Evolutionary conservation across 2,888 invertebrate species (phyloP), one percentile per base, ranked within the genome.

Genomic region (Polietes domitor): DNA sequence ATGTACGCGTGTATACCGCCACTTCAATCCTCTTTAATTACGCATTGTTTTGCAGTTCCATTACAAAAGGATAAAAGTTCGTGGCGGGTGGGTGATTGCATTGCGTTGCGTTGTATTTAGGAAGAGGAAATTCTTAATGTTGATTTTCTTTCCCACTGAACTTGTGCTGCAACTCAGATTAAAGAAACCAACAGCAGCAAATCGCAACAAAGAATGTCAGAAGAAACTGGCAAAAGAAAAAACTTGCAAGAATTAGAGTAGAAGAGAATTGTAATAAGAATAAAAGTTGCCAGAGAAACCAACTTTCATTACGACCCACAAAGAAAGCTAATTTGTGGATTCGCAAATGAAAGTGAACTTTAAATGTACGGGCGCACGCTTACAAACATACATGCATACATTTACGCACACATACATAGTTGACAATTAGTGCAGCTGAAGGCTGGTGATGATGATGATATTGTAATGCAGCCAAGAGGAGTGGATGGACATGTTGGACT

Each of bases 261-360:
- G 83, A 83, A 83, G 80, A 80, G 77, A 77, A 83, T 80, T 72
- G 63, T 26, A 77, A 74, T 74, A 71, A 77, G 55, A 71, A 71
- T 63, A 73, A 71, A 55, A 17, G 58, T 28, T 41, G 61, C 50
- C 72, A 78, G 70, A 75, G 72, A 68, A 41, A 41, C 28, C 61
- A 68, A 68, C 68, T 82, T 79, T 65, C 75, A 79, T 79, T 79
- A 79, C 43, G 68, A 41, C 68, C 68, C 68, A 68, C 24, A 82
- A 75, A 55, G 71, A 24, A 78, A 74, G 83, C 82, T 74, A 80
- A 83, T 83, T 83, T 80, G 80, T 74, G 80, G 43, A 74, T 80
- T 77, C 58, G 17, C 41, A 77, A 80, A 63, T 68, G 68, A 68
- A 68, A 68, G 68, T 68, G 68, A 68, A 43, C 32, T 68, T 68